These are phyloP conservation scores for Eristalis pertinax DNA, from an alignment of 2,888 invertebrate species.

Conservation along the genomic window DNA sequence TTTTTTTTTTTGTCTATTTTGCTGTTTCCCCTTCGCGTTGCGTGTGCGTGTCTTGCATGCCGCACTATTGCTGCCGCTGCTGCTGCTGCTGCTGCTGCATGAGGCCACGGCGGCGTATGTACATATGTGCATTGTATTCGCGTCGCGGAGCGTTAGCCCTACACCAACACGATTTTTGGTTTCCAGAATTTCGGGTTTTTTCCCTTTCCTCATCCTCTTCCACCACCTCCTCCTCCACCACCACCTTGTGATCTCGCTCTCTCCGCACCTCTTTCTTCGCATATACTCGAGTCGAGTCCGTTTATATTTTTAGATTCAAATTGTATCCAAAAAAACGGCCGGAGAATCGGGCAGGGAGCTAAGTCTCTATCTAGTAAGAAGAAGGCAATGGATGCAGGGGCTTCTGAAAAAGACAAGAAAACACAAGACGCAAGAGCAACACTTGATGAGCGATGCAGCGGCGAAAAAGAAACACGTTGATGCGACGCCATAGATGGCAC, in stretches of 20 bases:
- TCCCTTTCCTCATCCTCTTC: not conserved
- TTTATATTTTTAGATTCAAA: conserved; percentile 16
- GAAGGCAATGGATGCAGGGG: not conserved
- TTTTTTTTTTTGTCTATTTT: conserved; percentile 27
- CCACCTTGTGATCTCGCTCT: not conserved
- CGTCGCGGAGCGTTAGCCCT: conserved; percentile 53
- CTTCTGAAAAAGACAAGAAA: not conserved
- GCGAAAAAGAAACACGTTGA: not conserved
- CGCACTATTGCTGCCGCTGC: not conserved
- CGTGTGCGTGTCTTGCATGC: conserved; percentile 52
- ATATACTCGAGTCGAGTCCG: not conserved
- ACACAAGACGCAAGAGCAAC: not conserved
- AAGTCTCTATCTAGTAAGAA: not conserved
- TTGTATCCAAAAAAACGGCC: conserved; percentile 19
- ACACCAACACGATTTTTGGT: conserved; percentile 65
- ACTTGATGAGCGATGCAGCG: not conserved
- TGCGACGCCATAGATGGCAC: not conserved
- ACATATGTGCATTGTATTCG: conserved; percentile 50
- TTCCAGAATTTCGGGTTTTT: conserved; percentile 57
- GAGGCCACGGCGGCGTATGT: not conserved
- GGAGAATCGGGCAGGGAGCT: conserved; percentile 12
- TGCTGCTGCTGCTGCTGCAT: conserved; percentile 17
- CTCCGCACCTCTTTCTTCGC: not conserved
- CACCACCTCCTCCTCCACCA: not conserved
- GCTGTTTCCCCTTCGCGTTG: conserved; percentile 54